Percentiles rank a stretch among this genome's conserved stretches.
Conservation (phyloP, 2,797 vertebrate species). For the Heliangelus exortis region DNA sequence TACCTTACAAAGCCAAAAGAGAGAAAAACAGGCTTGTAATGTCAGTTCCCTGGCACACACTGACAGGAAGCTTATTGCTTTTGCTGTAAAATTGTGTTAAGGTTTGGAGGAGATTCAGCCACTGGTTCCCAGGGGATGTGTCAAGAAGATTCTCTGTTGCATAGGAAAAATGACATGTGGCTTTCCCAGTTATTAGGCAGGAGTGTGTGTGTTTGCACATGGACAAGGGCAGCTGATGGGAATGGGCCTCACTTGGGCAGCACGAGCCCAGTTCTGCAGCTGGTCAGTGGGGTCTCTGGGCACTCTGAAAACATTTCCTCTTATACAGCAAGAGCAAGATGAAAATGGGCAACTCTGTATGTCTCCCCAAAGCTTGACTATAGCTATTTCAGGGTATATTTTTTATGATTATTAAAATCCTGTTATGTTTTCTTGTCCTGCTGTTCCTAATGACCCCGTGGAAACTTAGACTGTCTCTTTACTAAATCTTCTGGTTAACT, state of each 20-base stretch:
- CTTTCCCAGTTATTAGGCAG: not conserved
- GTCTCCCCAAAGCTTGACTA: not conserved
- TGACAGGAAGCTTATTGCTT: slow-evolving; percentile 63
- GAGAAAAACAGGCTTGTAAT: slow-evolving; percentile 33
- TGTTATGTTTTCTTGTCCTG: slow-evolving; percentile 24
- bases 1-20: slow-evolving; percentile 25
- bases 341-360: not conserved
- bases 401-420: slow-evolving; percentile 13
- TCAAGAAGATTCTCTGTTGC: slow-evolving; percentile 14
- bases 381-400: not conserved
- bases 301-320: not conserved
- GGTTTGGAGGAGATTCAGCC: slow-evolving; percentile 52
- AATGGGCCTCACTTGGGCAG: not conserved
- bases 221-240: not conserved
- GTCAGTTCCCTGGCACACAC: slow-evolving; percentile 39
- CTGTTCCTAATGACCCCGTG: slow-evolving; percentile 42
- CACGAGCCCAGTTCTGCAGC: not conserved
- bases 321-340: not conserved
- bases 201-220: not conserved
- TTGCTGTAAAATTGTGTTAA: slow-evolving; percentile 49
- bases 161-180: not conserved
- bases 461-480: slow-evolving; percentile 21
- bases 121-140: not conserved
- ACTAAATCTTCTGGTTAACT: slow-evolving; percentile 49
- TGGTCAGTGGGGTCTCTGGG: not conserved